These are phyloP conservation scores for Tringa solitaria DNA, from an alignment of 2,113 vertebrate species.

Conservation along the genomic window DNA sequence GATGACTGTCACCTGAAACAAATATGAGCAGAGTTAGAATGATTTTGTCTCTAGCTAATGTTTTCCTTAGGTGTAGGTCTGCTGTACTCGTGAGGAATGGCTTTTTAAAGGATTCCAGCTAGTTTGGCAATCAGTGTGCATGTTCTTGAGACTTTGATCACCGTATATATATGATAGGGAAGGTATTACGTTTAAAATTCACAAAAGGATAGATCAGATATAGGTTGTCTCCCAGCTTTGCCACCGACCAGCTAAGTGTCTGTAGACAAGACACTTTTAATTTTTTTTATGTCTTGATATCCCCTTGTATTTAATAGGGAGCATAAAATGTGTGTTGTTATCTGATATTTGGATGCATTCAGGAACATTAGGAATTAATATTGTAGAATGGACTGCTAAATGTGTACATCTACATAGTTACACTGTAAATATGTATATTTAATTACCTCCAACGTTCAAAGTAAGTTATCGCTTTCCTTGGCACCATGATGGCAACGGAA, in stretches of 20 bases:
- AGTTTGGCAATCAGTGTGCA: not conserved
- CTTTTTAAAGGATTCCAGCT: not conserved
- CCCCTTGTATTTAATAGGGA: not conserved
- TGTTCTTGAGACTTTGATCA: not conserved
- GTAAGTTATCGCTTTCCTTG: not conserved
- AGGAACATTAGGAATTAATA: not conserved
- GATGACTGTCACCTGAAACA: not conserved
- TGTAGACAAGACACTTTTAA: not conserved
- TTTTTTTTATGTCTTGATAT: not conserved
- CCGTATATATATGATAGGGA: accelerated
- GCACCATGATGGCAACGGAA: not conserved
- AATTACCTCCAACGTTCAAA: not conserved
- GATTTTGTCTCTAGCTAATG: not conserved
- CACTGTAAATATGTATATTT: not conserved
- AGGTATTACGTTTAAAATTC: not conserved
- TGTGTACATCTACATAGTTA: not conserved
- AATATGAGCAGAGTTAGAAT: not conserved
- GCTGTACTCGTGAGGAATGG: not conserved
- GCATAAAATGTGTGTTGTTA: not conserved
- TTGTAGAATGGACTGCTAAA: not conserved
- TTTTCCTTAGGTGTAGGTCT: not conserved
- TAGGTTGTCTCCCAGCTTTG: not conserved
- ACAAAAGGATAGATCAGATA: not conserved
- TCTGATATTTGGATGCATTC: not conserved
- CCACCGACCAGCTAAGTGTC: not conserved